These are phyloP conservation scores for Microctonus hyperodae DNA, from an alignment of 2,888 invertebrate species.

Conservation along the genomic window DNA sequence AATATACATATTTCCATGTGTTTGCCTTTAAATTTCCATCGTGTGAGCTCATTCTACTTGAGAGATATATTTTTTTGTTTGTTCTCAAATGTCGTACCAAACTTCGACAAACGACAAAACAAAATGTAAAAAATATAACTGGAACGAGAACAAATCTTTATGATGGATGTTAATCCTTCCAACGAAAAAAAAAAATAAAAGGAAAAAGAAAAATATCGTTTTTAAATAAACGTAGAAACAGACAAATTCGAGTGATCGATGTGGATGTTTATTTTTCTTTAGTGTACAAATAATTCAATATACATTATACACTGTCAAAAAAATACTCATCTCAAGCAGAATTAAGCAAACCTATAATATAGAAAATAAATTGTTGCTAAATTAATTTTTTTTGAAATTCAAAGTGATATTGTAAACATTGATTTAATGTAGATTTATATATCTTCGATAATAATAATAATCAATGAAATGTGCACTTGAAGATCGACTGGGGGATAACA, in stretches of 20 bases:
- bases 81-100: not conserved
- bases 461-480: slow-evolving; percentile 23
- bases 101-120: slow-evolving; percentile 22
- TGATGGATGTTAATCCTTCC: slow-evolving; percentile 27
- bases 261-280: slow-evolving; percentile 5
- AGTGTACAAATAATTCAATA: too few species aligned
- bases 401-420: too few species aligned
- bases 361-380: too few species aligned
- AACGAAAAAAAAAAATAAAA: not conserved
- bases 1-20: not conserved
- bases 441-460: slow-evolving; percentile 18
- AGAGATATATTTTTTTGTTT: not conserved
- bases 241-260: slow-evolving; percentile 30
- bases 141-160: slow-evolving; percentile 10
- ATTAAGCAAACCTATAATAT: too few species aligned
- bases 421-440: not conserved
- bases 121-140: not conserved
- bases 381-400: too few species aligned
- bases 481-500: not conserved
- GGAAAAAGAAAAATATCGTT: too few species aligned
- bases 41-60: slow-evolving; percentile 10
- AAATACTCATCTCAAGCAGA: too few species aligned
- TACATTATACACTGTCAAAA: too few species aligned
- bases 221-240: slow-evolving; percentile 19
- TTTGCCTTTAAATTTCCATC: slow-evolving; percentile 4